Evolutionary conservation across 2,113 vertebrate species (phyloP).

Genomic region (Zingel zingel): DNA sequence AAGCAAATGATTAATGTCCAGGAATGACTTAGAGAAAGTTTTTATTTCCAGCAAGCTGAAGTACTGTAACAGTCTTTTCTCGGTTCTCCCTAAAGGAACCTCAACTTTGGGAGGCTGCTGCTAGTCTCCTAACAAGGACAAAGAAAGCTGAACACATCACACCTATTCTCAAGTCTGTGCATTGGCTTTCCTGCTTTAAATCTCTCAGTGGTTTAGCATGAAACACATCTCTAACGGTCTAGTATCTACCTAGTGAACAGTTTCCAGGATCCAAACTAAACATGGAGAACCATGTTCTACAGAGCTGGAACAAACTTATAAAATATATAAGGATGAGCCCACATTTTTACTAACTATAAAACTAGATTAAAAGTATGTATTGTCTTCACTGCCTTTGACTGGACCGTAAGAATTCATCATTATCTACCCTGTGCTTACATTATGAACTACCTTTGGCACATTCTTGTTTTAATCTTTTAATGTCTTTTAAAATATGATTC

Average conservation of each 20-base stretch:
- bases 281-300: neutral
- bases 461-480: neutral
- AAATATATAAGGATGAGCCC: neutral
- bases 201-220: neutral
- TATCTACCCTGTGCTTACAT: neutral
- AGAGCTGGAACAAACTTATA: neutral
- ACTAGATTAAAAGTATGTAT: neutral
- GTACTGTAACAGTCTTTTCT: neutral
- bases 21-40: neutral
- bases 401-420: neutral
- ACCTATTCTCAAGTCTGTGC: neutral
- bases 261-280: neutral
- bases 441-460: neutral
- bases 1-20: neutral
- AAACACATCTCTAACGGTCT: neutral
- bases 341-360: neutral
- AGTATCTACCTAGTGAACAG: neutral
- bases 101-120: neutral
- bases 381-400: neutral
- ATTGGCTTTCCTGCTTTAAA: neutral
- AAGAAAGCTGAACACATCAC: neutral
- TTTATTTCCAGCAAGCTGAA: neutral
- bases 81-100: neutral
- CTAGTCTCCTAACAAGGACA: neutral
- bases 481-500: neutral